Evolutionary conservation across 2,113 vertebrate genomes (phyloP).

Genomic region (Ceyx melanurus): DNA sequence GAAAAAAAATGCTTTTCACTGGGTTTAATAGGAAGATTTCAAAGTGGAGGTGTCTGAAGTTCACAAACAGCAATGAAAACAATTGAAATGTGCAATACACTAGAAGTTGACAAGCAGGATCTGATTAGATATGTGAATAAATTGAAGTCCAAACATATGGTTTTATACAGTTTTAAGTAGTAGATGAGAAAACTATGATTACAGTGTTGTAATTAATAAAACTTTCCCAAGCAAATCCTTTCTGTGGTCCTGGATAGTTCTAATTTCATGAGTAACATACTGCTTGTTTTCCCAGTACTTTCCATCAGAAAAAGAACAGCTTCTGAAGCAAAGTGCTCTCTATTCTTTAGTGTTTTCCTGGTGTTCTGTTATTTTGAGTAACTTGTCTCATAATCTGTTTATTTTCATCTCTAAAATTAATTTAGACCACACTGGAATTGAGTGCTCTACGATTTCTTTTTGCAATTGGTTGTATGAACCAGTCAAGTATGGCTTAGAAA

Average conservation of each 20-base stretch:
- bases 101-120: not conserved
- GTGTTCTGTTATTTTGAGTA: not conserved
- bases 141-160: accelerated
- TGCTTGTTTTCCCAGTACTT: not conserved
- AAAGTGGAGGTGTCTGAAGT: not conserved
- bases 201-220: not conserved
- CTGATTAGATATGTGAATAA: not conserved
- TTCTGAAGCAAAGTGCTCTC: not conserved
- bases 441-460: not conserved
- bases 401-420: not conserved
- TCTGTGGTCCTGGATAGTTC: not conserved
- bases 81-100: accelerated
- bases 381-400: not conserved
- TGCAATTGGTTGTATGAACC: not conserved
- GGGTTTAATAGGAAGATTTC: not conserved
- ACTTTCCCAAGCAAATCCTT: not conserved
- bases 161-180: not conserved
- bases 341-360: not conserved
- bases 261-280: not conserved
- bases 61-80: not conserved
- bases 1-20: not conserved
- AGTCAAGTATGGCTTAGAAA: not conserved
- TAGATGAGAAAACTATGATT: not conserved
- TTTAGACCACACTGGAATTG: not conserved
- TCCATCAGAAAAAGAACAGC: not conserved